Conservation (phyloP, 64 coral and sea anemone genomes). For the Exaiptasia diaphana region DNA sequence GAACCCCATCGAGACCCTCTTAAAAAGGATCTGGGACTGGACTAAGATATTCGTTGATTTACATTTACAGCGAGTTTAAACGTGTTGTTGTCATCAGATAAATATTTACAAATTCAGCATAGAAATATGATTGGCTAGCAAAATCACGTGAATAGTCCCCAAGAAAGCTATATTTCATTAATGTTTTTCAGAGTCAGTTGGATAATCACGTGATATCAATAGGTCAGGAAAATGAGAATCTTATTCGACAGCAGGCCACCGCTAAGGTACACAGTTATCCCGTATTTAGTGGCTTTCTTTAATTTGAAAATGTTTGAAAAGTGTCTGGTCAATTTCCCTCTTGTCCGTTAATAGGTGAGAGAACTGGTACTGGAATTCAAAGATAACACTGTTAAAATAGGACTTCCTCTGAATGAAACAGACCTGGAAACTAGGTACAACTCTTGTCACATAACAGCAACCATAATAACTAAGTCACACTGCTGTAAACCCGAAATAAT, state of each 20-base stretch:
- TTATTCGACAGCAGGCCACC: conserved; percentile 49
- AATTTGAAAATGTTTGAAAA: background rate
- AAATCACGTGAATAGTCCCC: no score
- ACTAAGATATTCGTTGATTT: no score
- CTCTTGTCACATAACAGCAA: no score
- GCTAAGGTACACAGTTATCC: conserved; percentile 6
- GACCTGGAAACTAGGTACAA: conserved; percentile 44
- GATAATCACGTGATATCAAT: background rate
- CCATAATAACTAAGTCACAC: no score
- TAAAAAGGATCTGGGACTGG: no score
- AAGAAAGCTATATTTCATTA: no score
- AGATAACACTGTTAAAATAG: conserved; percentile 42
- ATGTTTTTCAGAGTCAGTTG: conserved; percentile 32
- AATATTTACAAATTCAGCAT: no score
- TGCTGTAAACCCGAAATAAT: no score
- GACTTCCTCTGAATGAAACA: conserved; percentile 58
- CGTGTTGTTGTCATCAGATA: no score
- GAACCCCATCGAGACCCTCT: no score
- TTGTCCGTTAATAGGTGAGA: conserved; percentile 2
- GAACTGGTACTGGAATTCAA: conserved; percentile 27
- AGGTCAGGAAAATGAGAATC: conserved; percentile 37
- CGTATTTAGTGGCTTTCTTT: background rate
- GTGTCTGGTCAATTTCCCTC: background rate
- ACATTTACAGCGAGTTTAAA: no score
- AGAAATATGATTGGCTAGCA: no score